Evolutionary conservation across 2,797 vertebrate species (phyloP).

Genomic region (Aldrovandia affinis): DNA sequence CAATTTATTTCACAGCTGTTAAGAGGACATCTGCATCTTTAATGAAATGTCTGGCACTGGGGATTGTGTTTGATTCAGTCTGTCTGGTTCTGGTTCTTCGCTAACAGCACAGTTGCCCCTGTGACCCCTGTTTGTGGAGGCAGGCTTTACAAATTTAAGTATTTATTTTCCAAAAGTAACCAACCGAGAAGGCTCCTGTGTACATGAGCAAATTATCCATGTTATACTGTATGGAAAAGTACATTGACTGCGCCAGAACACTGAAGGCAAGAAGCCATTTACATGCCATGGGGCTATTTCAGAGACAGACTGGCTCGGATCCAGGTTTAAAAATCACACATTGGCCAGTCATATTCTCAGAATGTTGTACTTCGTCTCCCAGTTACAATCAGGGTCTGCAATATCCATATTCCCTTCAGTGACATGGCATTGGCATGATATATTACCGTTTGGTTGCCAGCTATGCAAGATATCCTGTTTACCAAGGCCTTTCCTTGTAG

Average conservation of each 20-base stretch:
- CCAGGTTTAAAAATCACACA: not conserved
- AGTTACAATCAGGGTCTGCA: not conserved
- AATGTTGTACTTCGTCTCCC: not conserved
- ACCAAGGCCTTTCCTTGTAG: not conserved
- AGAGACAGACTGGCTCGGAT: not conserved
- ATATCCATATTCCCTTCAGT: not conserved
- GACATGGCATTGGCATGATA: no score
- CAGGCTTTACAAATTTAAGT: no score
- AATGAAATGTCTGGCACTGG: not conserved
- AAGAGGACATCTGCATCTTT: not conserved
- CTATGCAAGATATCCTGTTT: slow-evolving; percentile 4
- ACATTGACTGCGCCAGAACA: not conserved
- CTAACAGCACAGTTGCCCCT: no score
- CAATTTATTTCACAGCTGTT: slow-evolving; percentile 1
- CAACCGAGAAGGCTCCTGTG: not conserved
- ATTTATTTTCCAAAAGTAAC: no score
- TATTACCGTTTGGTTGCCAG: not conserved
- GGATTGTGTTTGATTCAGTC: no score
- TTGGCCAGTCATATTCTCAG: not conserved
- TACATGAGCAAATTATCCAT: not conserved
- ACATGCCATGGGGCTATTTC: no score
- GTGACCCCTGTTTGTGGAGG: no score
- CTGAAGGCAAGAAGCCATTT: no score
- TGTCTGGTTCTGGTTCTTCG: no score
- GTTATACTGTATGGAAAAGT: no score